These are phyloP conservation scores for Teinopalpus imperialis DNA, from an alignment of 2,888 invertebrate species.

Conservation along the genomic window DNA sequence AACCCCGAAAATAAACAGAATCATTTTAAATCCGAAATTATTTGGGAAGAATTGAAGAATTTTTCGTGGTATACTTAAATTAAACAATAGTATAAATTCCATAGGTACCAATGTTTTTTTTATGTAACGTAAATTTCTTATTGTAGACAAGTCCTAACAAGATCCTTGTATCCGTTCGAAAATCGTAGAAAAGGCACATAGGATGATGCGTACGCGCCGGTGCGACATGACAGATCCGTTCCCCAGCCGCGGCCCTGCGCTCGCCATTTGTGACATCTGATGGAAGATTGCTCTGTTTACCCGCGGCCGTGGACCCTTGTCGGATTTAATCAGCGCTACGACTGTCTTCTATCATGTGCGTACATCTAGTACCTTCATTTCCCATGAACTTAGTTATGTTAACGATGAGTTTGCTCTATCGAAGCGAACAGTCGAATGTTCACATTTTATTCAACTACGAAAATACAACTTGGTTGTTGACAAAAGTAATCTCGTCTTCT, in stretches of 20 bases:
- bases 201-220: slow-evolving; percentile 41
- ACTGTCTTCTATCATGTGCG: slow-evolving; percentile 56
- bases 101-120: no score
- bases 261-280: slow-evolving; percentile 65
- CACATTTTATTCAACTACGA: no score
- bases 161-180: neutral
- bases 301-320: slow-evolving; percentile 47
- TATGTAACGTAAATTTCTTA: no score
- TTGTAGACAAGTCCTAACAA: neutral
- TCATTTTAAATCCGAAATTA: no score
- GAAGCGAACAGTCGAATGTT: no score
- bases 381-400: slow-evolving; percentile 40
- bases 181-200: slow-evolving; percentile 46
- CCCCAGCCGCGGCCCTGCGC: slow-evolving; percentile 48
- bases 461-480: no score
- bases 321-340: slow-evolving; percentile 45
- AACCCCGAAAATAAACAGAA: no score
- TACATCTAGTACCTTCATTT: slow-evolving; percentile 56
- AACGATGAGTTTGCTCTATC: neutral
- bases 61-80: no score
- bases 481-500: no score
- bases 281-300: slow-evolving; percentile 71
- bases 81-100: no score
- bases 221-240: slow-evolving; percentile 55
- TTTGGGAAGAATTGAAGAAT: no score